These are phyloP conservation scores for Corbicula japonica DNA, from an alignment of 2,888 invertebrate genomes.

Conservation along the genomic window DNA sequence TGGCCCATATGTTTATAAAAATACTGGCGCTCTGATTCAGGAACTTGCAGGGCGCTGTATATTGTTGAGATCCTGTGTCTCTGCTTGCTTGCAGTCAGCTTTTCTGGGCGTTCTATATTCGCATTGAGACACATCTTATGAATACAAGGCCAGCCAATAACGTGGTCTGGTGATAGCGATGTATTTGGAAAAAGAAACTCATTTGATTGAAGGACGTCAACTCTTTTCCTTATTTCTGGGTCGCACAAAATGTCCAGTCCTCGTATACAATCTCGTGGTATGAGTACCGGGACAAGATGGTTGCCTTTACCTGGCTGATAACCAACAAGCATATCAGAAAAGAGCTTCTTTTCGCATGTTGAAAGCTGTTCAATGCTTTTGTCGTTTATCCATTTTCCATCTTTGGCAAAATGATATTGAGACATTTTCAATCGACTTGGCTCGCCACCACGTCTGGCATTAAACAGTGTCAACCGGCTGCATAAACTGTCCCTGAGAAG, in stretches of 20 bases:
- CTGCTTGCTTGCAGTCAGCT: constrained; percentile 36
- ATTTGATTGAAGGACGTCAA: constrained; percentile 20
- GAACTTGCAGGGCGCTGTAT: constrained; percentile 36
- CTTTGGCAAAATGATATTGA: constrained; percentile 26
- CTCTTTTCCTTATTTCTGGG: constrained; percentile 16
- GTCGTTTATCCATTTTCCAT: constrained; percentile 44
- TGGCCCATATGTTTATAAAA: constrained; percentile 58
- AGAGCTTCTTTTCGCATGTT: constrained; percentile 10
- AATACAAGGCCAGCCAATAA: constrained; percentile 26
- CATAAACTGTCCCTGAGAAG: constrained; percentile 45
- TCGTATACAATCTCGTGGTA: constrained; percentile 41
- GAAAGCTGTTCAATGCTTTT: background rate
- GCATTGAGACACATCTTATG: constrained; percentile 29
- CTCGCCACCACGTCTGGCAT: constrained; percentile 60
- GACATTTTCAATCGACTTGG: constrained; percentile 47
- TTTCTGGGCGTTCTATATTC: background rate
- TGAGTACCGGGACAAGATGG: constrained; percentile 36
- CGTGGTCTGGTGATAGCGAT: constrained; percentile 20
- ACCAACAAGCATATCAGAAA: background rate
- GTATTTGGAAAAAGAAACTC: constrained; percentile 33
- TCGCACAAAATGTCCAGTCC: constrained; percentile 27
- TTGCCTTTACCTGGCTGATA: constrained; percentile 29
- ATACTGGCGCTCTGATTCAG: constrained; percentile 32
- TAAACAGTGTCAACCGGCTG: constrained; percentile 52
- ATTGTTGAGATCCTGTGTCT: constrained; percentile 45